These are phyloP conservation scores for Australoheros facetus DNA, from an alignment of 2,797 vertebrate genomes.

Conservation along the genomic window DNA sequence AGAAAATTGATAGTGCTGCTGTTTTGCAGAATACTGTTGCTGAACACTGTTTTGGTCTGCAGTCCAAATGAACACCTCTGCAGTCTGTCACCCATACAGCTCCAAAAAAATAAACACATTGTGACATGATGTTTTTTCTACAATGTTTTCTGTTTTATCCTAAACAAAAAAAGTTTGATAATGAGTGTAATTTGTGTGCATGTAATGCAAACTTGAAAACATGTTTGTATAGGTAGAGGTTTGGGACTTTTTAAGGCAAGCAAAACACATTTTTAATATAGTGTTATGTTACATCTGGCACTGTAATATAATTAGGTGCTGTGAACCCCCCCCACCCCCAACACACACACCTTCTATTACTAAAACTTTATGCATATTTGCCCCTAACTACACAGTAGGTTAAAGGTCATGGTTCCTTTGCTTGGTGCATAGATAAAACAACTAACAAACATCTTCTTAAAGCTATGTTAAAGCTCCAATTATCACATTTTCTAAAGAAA, in stretches of 20 bases:
- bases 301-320: not conserved
- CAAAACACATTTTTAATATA: not conserved
- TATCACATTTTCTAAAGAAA: not conserved
- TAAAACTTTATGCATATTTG: too few species aligned
- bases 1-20: conserved; percentile 66
- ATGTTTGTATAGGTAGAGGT: not conserved
- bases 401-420: not conserved
- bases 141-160: conserved; percentile 9
- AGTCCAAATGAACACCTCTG: conserved; percentile 59
- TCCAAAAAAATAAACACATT: conserved; percentile 39
- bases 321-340: too few species aligned
- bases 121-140: conserved; percentile 25
- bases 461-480: not conserved
- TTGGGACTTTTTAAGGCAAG: not conserved
- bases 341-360: too few species aligned
- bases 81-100: conserved; percentile 45
- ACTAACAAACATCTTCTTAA: not conserved
- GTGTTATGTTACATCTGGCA: not conserved
- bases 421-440: not conserved
- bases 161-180: not conserved
- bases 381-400: not conserved
- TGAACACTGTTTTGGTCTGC: conserved; percentile 64
- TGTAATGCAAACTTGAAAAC: conserved; percentile 12
- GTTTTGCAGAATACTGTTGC: conserved; percentile 63
- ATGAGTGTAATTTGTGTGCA: conserved; percentile 22